Base-by-base conservation (phyloP, 2,888 invertebrate genomes). In the Napeogenes inachia region DNA sequence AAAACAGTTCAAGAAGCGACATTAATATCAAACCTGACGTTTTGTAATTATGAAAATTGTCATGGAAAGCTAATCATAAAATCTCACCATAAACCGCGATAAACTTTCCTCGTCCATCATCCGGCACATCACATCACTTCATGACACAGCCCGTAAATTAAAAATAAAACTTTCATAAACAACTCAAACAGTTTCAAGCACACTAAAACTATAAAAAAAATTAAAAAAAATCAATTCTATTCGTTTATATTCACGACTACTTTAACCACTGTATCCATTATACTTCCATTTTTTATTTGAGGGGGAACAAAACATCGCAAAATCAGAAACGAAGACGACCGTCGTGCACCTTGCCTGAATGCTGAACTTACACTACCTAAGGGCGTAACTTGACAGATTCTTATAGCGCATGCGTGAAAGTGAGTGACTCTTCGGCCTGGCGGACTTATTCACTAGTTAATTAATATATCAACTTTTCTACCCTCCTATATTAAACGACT, bases 381-480 rank as follows among this genome's bases (percentile, higher is more conserved):
- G 83, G 85, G 84, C 84, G 85, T 85, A 81, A 79, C 79, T 78
- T 76, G 75, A 79, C 73, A 73, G 70, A 67, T 73, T 73, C 75
- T 74, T 73, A 80, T 56, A 83, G 88, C 89, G 89, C 89, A 67
- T 88, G 89, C 89, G 89, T 82, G 71, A 74, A 83, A 76, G 80
- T 71, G 77, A 87, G 86, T 87, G 86, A 88, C 87, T 87, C 87
- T 84, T 87, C 80, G 78, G 78, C 80, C 80, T 82, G 81, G 81
- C 84, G 76, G 87, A 87, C 87, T 89, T 87, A 85, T 85, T 87
- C 87, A 82, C 81, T 76, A 87, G 87, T 88, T 89, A 89, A 89
- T 89, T 89, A 89, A 88, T 89, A 88, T 87, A 87, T 87, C 85
- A 89, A 89, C 87, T 88, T 89, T 89, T 87, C 82, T 80, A 76